Evolutionary conservation across 2,888 invertebrate species (phyloP), one percentile per base, ranked within the genome.

Genomic region (Drosophila meridiana): DNA sequence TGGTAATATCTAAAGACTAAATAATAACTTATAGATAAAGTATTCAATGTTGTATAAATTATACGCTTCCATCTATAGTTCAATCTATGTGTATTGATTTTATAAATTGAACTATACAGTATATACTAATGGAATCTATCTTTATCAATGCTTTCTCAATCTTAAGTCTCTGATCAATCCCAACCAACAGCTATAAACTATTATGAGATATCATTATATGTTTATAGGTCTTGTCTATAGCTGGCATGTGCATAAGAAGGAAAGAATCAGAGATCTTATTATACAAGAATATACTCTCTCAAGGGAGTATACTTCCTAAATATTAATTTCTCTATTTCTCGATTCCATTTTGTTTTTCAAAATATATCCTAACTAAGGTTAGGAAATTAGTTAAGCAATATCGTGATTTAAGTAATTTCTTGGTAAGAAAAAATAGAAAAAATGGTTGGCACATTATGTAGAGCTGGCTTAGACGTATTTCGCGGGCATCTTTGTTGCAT

Each of bases 401-500:
- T 20, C 20, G 3, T 11, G 6, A 13, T 20, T 34, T 20, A 20
- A 34, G 20, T 7, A 34, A 20, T 34, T 52, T 52, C 52, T 52
- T 34, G 52, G 20, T 3, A 1, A 6, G 3, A 34, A 20, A 34
- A 5, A 11, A 20, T 20, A 20, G 20, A 4, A 9, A 50, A 32
- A 20, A 20, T 20, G 20, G 20, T 11, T 20, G 52, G n/a, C 26
- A 7, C 30, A 14, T n/a, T 40, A 61, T 66, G 48, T 59, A 14
- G 43, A 32, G 43, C 36, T 40, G 47, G 40, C 60, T 71, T 56
- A 32, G 68, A 45, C 30, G 52, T 34, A 9, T 8, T 14, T 8
- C 34, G n/a, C 42, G 11, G 28, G 63, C 61, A 57, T 58, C 66
- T 73, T 73, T 77, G 69, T 57, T 55, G 61, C 73, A 68, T 69